Percentiles rank a stretch among this genome's conserved stretches.
Conservation (phyloP, 2,113 vertebrate species). For the Alosa alosa region DNA sequence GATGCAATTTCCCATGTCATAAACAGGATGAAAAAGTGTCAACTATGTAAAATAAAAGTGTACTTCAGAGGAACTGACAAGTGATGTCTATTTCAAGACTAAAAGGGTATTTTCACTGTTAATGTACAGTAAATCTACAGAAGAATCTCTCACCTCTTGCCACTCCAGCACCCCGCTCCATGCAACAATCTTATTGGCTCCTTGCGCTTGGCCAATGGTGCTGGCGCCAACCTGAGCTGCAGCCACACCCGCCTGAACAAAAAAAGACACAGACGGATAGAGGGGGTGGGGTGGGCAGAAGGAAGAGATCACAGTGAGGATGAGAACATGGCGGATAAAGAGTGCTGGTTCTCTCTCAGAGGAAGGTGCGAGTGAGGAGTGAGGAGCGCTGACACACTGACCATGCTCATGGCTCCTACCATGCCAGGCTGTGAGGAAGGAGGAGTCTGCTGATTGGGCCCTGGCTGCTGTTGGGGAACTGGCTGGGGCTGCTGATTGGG, state of each 20-base stretch:
- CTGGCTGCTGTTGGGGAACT: slow-evolving; percentile 60
- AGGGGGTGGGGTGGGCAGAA: neutral
- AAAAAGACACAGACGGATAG: neutral
- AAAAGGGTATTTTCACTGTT: neutral
- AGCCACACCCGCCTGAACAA: slow-evolving; percentile 57
- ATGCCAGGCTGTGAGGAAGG: slow-evolving; percentile 62
- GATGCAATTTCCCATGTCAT: neutral
- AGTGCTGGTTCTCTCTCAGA: too few relatives aligned
- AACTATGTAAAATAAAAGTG: neutral
- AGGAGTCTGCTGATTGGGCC: slow-evolving; percentile 54
- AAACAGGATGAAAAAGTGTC: neutral
- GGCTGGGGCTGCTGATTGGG: slow-evolving; percentile 62
- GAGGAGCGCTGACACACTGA: neutral
- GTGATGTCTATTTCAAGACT: neutral
- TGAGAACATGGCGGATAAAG: neutral
- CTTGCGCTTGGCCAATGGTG: slow-evolving; percentile 71
- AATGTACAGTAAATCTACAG: neutral
- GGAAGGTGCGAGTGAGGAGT: neutral
- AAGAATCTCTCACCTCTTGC: slow-evolving; percentile 81
- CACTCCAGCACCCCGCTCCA: slow-evolving; percentile 91
- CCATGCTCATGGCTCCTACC: slow-evolving; percentile 49
- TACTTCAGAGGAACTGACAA: neutral
- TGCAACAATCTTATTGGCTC: slow-evolving; percentile 83
- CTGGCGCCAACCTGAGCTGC: slow-evolving; percentile 52
- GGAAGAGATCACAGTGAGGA: neutral